phyloP scores from a whole-genome alignment of 2,888 invertebrate species.

The Neocrepidodera transversa region DNA sequence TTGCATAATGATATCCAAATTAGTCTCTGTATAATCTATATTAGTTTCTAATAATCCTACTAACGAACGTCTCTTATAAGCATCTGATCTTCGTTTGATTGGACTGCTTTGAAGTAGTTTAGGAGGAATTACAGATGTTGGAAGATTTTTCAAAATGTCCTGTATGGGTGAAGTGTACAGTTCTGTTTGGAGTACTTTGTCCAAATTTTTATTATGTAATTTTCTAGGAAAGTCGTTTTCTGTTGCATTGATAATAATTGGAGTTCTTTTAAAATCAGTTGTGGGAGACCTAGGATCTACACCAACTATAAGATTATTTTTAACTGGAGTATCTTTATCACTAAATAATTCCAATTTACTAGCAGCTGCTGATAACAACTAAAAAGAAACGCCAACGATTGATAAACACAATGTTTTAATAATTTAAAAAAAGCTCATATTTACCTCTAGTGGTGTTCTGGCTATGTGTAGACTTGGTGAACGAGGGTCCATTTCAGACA shows the following conservation, averaged over 20 bases:
- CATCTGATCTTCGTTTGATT: constrained; percentile 51
- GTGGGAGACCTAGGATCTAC: constrained; percentile 67
- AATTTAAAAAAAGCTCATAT: neutral
- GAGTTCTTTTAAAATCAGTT: constrained; percentile 67
- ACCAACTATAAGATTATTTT: constrained; percentile 35
- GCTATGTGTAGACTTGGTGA: constrained; percentile 68
- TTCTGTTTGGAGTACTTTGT: constrained; percentile 44
- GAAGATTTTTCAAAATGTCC: constrained; percentile 6
- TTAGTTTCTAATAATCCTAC: constrained; percentile 67
- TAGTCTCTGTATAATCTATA: constrained; percentile 66
- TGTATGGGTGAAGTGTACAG: constrained; percentile 55
- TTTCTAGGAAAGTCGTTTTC: constrained; percentile 41
- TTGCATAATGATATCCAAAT: constrained; percentile 55
- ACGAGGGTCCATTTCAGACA: constrained; percentile 62
- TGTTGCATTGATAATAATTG: constrained; percentile 56
- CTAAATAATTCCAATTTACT: constrained; percentile 29
- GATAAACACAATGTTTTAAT: too few relatives aligned
- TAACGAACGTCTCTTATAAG: constrained; percentile 58
- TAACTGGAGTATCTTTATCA: constrained; percentile 34
- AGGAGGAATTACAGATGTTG: constrained; percentile 53
- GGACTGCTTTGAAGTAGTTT: constrained; percentile 55
- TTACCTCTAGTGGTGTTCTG: constrained; percentile 68
- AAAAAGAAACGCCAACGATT: too few relatives aligned
- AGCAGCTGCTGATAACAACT: constrained; percentile 38
- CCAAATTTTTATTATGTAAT: constrained; percentile 55